A percentile compares a stretch with the other conserved stretches of the same genome.
Conservation (phyloP, 2,888 invertebrate genomes). For the Eulithis testata region DNA sequence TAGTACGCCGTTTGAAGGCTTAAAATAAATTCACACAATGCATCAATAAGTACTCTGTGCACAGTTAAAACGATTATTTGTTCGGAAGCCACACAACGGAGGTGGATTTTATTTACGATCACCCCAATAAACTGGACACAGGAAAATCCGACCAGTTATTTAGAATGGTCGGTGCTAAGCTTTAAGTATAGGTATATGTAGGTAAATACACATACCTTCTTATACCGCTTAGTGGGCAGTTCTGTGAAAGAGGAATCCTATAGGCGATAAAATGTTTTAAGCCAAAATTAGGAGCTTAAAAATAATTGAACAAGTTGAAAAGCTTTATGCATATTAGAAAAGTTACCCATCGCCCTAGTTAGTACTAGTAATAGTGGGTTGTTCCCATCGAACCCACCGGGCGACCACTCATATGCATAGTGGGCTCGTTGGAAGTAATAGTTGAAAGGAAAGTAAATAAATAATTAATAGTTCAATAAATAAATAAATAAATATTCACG, state of each 20-base stretch:
- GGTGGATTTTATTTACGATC: conserved; percentile 55
- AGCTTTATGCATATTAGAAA: too few species aligned
- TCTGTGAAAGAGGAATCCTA: not conserved
- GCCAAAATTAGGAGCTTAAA: too few species aligned
- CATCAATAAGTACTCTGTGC: conserved; percentile 39
- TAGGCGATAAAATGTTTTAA: too few species aligned
- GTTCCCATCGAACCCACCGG: too few species aligned
- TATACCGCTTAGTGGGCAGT: not conserved
- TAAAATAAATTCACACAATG: conserved; percentile 5
- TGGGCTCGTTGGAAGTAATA: too few species aligned
- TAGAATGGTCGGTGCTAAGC: conserved; percentile 42
- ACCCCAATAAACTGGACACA: conserved; percentile 52
- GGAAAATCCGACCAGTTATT: conserved; percentile 53
- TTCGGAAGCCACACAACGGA: conserved; percentile 48
- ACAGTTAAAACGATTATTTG: conserved; percentile 55
- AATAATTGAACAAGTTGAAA: too few species aligned
- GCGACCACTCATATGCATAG: too few species aligned
- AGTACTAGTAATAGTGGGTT: too few species aligned
- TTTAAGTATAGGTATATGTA: conserved; percentile 42
- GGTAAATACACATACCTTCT: not conserved
- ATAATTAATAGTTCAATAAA: too few species aligned
- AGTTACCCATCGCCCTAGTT: too few species aligned
- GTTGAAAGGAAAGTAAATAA: too few species aligned
- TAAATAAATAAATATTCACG: too few species aligned
- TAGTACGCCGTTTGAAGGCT: not conserved